A percentile compares a stretch with the other conserved stretches of the same genome.
Evolutionary conservation across 1,140 invertebrate genomes (phyloP).

Genomic region (Zaprionus tsacasi): DNA sequence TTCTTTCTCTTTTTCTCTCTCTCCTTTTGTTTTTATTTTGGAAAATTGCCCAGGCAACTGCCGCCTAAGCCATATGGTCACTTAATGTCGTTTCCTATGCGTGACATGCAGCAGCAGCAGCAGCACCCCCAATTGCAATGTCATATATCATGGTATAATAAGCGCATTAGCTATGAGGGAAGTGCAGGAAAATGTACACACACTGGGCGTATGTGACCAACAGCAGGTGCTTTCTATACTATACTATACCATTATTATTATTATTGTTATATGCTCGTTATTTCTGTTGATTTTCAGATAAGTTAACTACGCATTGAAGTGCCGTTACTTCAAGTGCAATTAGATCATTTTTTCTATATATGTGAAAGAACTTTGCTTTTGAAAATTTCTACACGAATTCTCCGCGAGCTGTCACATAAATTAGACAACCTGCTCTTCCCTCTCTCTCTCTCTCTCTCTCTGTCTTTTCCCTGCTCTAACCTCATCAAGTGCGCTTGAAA

Average conservation of each 20-base stretch:
- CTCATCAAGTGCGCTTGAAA: conserved; percentile 51
- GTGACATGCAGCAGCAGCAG: conserved; percentile 24
- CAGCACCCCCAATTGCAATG: conserved; percentile 2
- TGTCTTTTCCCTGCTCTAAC: not conserved
- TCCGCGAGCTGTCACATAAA: conserved; percentile 1
- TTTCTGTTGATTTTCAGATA: not conserved
- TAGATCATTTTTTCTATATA: not conserved
- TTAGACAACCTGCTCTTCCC: not conserved
- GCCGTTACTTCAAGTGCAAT: not conserved
- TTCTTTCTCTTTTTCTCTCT: not conserved
- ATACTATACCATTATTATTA: not conserved
- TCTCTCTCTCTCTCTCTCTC: not conserved
- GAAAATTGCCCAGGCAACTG: conserved; percentile 30
- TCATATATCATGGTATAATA: conserved; percentile 45
- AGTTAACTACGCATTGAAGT: not conserved
- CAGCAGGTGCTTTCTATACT: conserved; percentile 53
- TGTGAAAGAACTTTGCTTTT: not conserved
- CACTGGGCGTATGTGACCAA: conserved; percentile 55
- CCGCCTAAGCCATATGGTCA: conserved; percentile 34
- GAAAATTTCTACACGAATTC: not conserved
- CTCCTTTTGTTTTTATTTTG: conserved; percentile 11
- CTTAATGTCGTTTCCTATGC: conserved; percentile 19
- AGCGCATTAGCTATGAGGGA: conserved; percentile 34
- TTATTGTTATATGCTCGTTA: not conserved
- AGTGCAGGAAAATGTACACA: not conserved